Base-by-base conservation (phyloP, 2,113 vertebrate genomes). In the Cochlearius cochlearius region DNA sequence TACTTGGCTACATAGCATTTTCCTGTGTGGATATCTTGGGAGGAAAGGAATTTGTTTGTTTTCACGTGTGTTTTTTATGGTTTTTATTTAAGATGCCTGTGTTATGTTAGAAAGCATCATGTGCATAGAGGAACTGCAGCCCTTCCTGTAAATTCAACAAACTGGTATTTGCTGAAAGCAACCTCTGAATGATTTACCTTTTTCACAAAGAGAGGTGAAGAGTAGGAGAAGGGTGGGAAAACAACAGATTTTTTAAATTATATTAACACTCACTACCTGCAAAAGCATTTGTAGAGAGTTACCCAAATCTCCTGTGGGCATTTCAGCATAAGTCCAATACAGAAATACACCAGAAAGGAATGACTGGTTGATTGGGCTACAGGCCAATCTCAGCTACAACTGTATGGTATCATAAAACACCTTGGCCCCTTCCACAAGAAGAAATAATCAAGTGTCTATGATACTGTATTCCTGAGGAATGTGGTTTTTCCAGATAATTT, bases 211-310 rank as follows among this genome's bases (percentile, higher is more conserved):
- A 73, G 92, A 88, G 60, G 84, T 92, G 94, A 96, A 92, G 92
- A 95, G 66, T 86, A 95, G 91, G 84, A 95, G 77, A 95, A 36
- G 68, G 84, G 88, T 92, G 71, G 94, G 94, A 92, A 94, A 97
- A 96, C 79, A 97, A 92, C 95, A 96, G 79, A 94, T 93, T 97
- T 97, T 96, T 96, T 72, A 96, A 96, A 97, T 97, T 97, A 97
- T 96, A 97, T 97, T 97, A 95, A 97, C 95, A 97, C 95, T 97
- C 96, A 95, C 96, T 97, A 97, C 91, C 96, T 95, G 94, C 92
- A 97, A 97, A 96, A 97, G 80, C 73, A 97, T 95, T 97, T 97
- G 95, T 93, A 92, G 77, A 97, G 83, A 96, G 94, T 94, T 97
- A 94, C 84, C 71, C 73, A 96, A 94, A 94, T 96, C 97, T 97